Evolutionary conservation across 2,888 invertebrate species (phyloP), one percentile per base, ranked within the genome.

Genomic region (Hoplodrina ambigua): DNA sequence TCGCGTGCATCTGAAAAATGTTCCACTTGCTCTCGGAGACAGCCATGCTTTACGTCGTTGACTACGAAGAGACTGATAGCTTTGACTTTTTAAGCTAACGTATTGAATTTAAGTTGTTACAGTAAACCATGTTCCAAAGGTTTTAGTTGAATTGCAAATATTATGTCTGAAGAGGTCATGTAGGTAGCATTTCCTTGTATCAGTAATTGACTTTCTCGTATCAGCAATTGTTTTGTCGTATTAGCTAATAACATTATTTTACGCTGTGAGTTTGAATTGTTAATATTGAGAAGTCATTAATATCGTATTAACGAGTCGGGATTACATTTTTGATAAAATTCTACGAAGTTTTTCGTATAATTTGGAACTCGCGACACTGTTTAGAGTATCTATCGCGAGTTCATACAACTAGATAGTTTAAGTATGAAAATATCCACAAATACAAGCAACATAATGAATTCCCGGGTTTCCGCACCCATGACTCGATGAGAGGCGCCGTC

Each of bases 1-100:
- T 68, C 44, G 52, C 57, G 44, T 71, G 37, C 46, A 60, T 62
- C 30, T 67, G 67, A 79, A 65, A 37, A 64, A 75, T 71, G 20
- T 66, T 55, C 15, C 17, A 0, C 19, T n/a, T 44, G 62, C 13
- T 44, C 52, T 30, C 6, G 41, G 49, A 30, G 37, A 58, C 60
- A 52, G 55, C 46, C 4, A 44, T 49, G 54, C 13, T 65, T 57
- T 58, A 25, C 54, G 33, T 25, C 17, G 19, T 37, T 25, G 46
- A 33, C 33, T 46, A 17, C 25, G 7, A 6, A n/a, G 56, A 15
- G 4, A 53, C 11, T 53, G 33, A 53, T 33, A 49, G 13, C 33
- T 17, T n/a, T 41, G 4, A 41, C 7, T 20, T 53, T 56, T 11
- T 44, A 8, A 52, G 20, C 13, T 30, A 30, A 2, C 19, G 13